Percentiles rank a stretch among this genome's conserved stretches.
Evolutionary conservation across 2,113 vertebrate genomes (phyloP).

Genomic region (Gallinago jamesoni): DNA sequence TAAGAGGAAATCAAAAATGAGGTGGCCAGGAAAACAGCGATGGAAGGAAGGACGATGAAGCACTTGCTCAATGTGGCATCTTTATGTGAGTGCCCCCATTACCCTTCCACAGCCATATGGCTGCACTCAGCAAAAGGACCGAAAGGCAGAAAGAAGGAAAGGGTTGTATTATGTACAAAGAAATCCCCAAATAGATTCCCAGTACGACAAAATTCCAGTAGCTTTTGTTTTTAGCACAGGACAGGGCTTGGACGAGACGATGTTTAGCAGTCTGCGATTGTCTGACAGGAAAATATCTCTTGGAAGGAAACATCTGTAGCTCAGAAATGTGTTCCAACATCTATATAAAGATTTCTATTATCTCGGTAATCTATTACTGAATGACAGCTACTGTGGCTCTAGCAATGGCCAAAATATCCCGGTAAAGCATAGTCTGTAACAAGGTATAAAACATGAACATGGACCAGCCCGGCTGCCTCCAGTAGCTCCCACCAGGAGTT

Average conservation of each 20-base stretch:
- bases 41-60: not conserved
- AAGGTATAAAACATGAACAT: rapidly evolving
- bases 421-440: not conserved
- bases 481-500: not conserved
- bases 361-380: not conserved
- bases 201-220: not conserved
- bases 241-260: not conserved
- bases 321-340: not conserved
- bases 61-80: not conserved
- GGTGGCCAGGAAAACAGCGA: not conserved
- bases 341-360: not conserved
- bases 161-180: not conserved
- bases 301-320: constrained; percentile 72
- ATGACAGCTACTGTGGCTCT: not conserved
- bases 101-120: not conserved
- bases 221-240: constrained; percentile 38
- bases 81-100: not conserved
- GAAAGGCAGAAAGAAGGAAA: not conserved
- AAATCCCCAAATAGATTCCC: not conserved
- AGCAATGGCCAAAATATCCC: not conserved
- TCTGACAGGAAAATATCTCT: constrained; percentile 57
- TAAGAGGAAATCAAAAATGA: not conserved
- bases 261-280: not conserved
- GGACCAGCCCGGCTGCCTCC: not conserved
- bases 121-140: not conserved